phyloP scores from a whole-genome alignment of 2,797 vertebrate genomes.

The Hylomyscus alleni region DNA sequence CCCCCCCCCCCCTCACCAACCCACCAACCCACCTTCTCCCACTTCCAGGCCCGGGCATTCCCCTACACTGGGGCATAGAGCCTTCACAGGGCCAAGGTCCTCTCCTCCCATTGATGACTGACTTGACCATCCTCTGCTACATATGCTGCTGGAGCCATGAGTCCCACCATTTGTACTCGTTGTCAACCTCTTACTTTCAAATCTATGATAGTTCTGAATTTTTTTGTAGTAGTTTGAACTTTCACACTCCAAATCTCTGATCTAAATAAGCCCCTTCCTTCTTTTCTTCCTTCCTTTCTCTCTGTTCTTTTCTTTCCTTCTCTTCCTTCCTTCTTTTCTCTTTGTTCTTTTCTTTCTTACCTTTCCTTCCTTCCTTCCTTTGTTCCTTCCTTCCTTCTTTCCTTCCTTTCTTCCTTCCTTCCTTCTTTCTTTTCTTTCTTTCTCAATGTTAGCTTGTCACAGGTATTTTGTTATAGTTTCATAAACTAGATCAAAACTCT shows the following conservation, averaged over 20 bases:
- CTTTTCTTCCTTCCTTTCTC: background rate
- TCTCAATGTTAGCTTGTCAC: background rate
- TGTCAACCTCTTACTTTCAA: background rate
- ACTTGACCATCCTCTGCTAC: too few relatives aligned
- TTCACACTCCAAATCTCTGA: background rate
- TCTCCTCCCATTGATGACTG: too few relatives aligned
- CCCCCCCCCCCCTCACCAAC: too few relatives aligned
- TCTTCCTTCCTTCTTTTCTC: too few relatives aligned
- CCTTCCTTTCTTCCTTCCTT: background rate
- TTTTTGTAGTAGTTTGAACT: background rate
- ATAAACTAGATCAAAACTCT: background rate
- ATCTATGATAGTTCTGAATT: background rate
- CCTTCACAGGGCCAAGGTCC: too few relatives aligned
- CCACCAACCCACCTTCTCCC: too few relatives aligned
- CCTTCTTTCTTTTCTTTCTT: background rate
- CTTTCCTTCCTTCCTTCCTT: fast-evolving
- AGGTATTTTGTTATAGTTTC: background rate
- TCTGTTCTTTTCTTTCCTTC: fast-evolving
- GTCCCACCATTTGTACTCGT: too few relatives aligned
- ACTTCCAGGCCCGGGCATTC: too few relatives aligned
- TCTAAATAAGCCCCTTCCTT: background rate
- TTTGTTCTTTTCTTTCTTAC: too few relatives aligned
- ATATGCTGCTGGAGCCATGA: too few relatives aligned
- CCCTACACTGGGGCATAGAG: too few relatives aligned
- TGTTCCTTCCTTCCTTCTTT: fast-evolving